Evolutionary conservation across 2,113 vertebrate genomes (phyloP).

Genomic region (Gasterosteus aculeatus): DNA sequence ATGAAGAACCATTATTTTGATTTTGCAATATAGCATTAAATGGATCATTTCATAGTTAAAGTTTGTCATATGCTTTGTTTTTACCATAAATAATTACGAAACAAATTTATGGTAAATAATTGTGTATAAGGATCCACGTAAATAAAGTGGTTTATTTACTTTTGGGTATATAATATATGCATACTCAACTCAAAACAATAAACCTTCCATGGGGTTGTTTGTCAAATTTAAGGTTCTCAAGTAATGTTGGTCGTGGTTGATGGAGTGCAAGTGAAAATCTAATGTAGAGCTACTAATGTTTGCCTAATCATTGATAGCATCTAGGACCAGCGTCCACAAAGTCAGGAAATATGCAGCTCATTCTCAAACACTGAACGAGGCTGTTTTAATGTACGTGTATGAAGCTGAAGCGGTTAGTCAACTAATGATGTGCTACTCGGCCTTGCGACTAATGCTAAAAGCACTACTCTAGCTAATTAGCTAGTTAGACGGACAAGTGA

Average conservation of each 20-base stretch:
- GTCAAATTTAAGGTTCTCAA: neutral
- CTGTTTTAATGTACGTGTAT: neutral
- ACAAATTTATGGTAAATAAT: no score
- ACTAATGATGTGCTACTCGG: neutral
- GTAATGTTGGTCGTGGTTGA: neutral
- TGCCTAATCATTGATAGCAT: neutral
- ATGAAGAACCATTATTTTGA: neutral
- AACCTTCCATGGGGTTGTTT: neutral
- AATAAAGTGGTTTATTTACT: no score
- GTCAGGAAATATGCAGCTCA: neutral
- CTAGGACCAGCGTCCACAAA: neutral
- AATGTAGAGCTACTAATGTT: neutral
- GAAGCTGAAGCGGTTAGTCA: neutral
- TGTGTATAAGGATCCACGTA: no score
- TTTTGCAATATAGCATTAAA: neutral
- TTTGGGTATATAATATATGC: no score
- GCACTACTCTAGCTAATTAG: neutral
- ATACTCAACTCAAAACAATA: no score
- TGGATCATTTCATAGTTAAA: neutral
- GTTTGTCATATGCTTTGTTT: neutral
- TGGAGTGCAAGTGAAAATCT: neutral
- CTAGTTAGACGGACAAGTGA: neutral
- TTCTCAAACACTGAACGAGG: no score
- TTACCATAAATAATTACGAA: neutral
- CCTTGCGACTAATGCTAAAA: neutral